phyloP scores from a whole-genome alignment of 1,140 invertebrate genomes.

The Holcopasites calliopsidis region DNA sequence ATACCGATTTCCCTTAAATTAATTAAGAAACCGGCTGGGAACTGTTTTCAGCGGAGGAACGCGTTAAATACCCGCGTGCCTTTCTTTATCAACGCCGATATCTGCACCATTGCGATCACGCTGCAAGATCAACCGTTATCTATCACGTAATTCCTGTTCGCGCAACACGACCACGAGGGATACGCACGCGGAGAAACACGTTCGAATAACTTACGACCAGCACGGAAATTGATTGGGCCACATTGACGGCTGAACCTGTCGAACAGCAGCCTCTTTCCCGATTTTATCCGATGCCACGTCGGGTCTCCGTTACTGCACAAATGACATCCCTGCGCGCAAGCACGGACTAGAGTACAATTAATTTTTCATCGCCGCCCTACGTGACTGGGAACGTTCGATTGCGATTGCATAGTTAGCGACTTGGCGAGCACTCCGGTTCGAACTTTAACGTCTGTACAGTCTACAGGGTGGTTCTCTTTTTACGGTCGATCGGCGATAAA shows the following conservation, averaged over 20 bases:
- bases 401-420: too few species aligned
- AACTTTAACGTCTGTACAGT: too few species aligned
- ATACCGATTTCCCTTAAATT: background rate
- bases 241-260: slow-evolving; percentile 27
- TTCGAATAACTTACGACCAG: slow-evolving; percentile 24
- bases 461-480: background rate
- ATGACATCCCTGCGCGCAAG: background rate
- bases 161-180: background rate
- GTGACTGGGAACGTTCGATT: background rate
- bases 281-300: background rate
- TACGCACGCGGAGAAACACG: background rate
- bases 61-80: slow-evolving; percentile 6
- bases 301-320: slow-evolving; percentile 3
- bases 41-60: background rate
- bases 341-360: slow-evolving; percentile 34
- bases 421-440: too few species aligned
- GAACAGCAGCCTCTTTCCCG: background rate
- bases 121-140: slow-evolving; percentile 46
- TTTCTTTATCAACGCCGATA: slow-evolving; percentile 31
- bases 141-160: slow-evolving; percentile 28
- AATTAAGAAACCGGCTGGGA: background rate
- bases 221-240: slow-evolving; percentile 37
- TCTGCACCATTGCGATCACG: slow-evolving; percentile 17
- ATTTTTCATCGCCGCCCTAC: background rate
- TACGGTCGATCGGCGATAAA: background rate